Evolutionary conservation across 2,888 invertebrate species (phyloP).

Genomic region (Drosophila niveifrons): DNA sequence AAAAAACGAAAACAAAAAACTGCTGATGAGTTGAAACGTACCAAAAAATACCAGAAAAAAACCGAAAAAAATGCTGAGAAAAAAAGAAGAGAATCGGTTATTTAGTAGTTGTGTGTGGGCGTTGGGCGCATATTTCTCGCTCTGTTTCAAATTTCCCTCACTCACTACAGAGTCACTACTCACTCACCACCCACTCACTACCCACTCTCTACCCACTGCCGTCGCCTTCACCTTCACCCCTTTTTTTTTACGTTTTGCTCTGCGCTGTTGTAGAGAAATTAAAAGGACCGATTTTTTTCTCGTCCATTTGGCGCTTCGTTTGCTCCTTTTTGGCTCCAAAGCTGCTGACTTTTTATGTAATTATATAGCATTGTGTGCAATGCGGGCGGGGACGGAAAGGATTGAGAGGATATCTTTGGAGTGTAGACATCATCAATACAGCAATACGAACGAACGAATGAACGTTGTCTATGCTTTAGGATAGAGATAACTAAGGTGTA

Average conservation of each 20-base stretch:
- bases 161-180: not conserved
- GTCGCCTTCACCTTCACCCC: not conserved
- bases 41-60: conserved; percentile 52
- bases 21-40: conserved; percentile 2
- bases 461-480: not conserved
- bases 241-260: conserved; percentile 35
- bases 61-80: conserved; percentile 24
- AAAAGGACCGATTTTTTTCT: conserved; percentile 71
- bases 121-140: conserved; percentile 50
- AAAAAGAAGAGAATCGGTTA: conserved; percentile 52
- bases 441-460: not conserved
- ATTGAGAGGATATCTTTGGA: not conserved
- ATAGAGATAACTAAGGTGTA: not conserved
- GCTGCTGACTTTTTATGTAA: conserved; percentile 78
- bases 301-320: conserved; percentile 54
- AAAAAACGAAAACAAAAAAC: conserved; percentile 30
- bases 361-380: conserved; percentile 76
- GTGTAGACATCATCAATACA: conserved; percentile 14
- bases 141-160: conserved; percentile 36
- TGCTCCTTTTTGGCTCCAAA: conserved; percentile 21
- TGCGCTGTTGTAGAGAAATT: conserved; percentile 71
- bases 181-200: not conserved
- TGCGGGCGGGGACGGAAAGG: conserved; percentile 12
- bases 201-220: not conserved
- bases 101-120: conserved; percentile 55